Conservation (phyloP, 2,888 invertebrate genomes). For the Abrostola triplasia region DNA sequence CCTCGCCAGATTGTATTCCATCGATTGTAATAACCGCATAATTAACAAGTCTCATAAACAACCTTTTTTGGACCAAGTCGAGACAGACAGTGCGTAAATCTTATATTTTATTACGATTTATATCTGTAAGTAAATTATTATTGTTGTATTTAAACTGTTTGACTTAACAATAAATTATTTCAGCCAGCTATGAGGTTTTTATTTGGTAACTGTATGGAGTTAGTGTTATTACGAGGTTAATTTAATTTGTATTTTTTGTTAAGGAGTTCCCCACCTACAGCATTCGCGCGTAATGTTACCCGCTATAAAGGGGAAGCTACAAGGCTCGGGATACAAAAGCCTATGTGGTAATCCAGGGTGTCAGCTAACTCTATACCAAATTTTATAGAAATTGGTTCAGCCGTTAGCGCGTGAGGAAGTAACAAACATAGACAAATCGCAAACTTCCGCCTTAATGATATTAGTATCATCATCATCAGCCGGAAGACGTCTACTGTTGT, state of each 20-base stretch:
- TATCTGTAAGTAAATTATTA: conserved; percentile 1
- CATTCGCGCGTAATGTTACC: too few species aligned
- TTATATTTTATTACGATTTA: neutral
- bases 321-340: too few species aligned
- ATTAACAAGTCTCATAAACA: too few species aligned
- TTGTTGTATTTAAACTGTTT: neutral
- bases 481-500: too few species aligned
- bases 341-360: too few species aligned
- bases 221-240: neutral
- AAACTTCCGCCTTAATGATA: neutral
- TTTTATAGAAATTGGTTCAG: too few species aligned
- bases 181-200: neutral
- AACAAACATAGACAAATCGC: neutral
- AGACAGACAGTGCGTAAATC: neutral
- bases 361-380: too few species aligned
- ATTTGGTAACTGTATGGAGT: neutral
- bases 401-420: too few species aligned
- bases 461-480: neutral
- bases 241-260: too few species aligned
- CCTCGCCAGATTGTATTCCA: too few species aligned
- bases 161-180: conserved; percentile 2
- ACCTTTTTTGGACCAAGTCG: neutral
- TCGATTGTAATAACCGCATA: neutral
- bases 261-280: too few species aligned
- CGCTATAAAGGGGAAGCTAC: too few species aligned